Evolutionary conservation across 64 coral and sea anemone genomes (phyloP).

Genomic region (Montipora cactus): DNA sequence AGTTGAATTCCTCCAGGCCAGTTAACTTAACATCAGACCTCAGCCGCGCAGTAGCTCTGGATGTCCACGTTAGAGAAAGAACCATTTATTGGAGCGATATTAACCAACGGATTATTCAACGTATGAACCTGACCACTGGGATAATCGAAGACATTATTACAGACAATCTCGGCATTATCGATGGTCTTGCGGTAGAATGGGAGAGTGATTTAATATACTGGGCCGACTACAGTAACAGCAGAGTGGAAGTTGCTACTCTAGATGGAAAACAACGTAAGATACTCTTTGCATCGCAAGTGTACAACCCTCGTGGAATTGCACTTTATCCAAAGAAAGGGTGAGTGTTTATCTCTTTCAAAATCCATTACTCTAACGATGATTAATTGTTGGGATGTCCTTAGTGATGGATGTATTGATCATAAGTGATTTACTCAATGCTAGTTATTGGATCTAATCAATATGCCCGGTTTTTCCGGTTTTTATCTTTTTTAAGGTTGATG

Average conservation of each 20-base stretch:
- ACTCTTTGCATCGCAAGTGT: conserved; percentile 29
- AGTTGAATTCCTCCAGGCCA: conserved; percentile 8
- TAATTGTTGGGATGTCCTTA: neutral
- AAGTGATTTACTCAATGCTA: no score
- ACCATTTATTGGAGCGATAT: conserved; percentile 79
- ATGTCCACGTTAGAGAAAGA: conserved; percentile 65
- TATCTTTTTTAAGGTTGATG: no score
- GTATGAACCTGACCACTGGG: conserved; percentile 55
- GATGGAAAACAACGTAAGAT: conserved; percentile 62
- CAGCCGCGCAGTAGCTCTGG: conserved; percentile 50
- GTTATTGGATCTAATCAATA: no score
- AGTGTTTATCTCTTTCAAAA: neutral
- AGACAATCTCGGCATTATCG: neutral
- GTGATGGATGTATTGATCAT: neutral
- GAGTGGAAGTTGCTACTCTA: conserved; percentile 70
- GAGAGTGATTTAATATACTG: conserved; percentile 69
- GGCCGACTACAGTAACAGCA: conserved; percentile 53
- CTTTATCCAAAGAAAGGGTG: conserved; percentile 74
- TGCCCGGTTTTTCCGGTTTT: no score
- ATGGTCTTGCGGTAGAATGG: no score
- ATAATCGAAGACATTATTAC: conserved; percentile 26
- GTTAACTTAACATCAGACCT: conserved; percentile 10
- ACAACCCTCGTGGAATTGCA: conserved; percentile 68
- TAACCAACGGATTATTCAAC: conserved; percentile 37
- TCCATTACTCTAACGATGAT: neutral